Evolutionary conservation across 2,113 vertebrate genomes (phyloP).

Genomic region (Podiceps cristatus): DNA sequence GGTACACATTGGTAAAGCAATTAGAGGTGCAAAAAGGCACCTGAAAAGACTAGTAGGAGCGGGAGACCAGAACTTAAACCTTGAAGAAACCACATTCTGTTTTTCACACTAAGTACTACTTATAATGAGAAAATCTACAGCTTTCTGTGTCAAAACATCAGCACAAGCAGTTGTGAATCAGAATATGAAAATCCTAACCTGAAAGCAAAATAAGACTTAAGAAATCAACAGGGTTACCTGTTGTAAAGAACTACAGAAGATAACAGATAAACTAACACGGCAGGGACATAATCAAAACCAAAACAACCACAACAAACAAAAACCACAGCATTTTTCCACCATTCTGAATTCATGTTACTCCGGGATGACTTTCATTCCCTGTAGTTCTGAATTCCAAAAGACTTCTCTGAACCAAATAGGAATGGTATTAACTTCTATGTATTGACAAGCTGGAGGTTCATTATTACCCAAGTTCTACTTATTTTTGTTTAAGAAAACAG

Average conservation of each 20-base stretch:
- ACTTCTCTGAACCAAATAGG: not conserved
- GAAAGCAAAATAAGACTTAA: not conserved
- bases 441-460: not conserved
- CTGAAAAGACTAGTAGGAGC: not conserved
- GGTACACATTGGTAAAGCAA: not conserved
- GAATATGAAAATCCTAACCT: not conserved
- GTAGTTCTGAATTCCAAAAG: not conserved
- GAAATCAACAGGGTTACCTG: not conserved
- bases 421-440: not conserved
- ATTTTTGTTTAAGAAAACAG: not conserved
- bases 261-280: not conserved
- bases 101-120: not conserved
- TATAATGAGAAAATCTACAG: not conserved
- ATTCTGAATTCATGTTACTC: not conserved
- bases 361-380: not conserved
- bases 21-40: not conserved
- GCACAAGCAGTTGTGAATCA: not conserved
- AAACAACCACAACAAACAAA: not conserved
- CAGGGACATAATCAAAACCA: not conserved
- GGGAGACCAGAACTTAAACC: not conserved
- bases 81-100: not conserved
- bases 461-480: not conserved
- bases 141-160: not conserved
- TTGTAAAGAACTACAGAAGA: not conserved
- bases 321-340: not conserved